A percentile compares a stretch with the other conserved stretches of the same genome.
Evolutionary conservation across 2,113 vertebrate genomes (phyloP).

Genomic region (Pseudopipra pipra): DNA sequence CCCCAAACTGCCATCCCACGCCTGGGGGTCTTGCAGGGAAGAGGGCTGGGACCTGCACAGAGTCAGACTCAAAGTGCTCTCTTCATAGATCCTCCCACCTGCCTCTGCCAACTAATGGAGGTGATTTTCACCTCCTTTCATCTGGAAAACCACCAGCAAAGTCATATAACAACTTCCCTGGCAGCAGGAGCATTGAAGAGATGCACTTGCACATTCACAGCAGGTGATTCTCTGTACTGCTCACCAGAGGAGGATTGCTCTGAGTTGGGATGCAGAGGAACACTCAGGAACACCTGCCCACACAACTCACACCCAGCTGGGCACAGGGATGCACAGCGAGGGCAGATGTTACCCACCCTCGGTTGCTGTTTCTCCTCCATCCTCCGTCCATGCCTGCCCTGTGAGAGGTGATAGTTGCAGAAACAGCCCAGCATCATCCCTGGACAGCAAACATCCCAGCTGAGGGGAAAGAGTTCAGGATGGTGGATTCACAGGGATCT

Average conservation of each 20-base stretch:
- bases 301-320: fast-evolving
- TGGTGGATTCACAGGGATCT: neutral
- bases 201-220: neutral
- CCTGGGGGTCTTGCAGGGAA: fast-evolving
- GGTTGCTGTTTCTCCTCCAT: neutral
- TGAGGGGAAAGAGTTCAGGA: neutral
- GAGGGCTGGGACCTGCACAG: neutral
- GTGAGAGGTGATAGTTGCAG: neutral
- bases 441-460: neutral
- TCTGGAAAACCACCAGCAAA: conserved; percentile 31
- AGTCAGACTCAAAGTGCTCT: neutral
- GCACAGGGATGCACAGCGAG: neutral
- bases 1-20: neutral
- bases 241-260: neutral
- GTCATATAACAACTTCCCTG: neutral
- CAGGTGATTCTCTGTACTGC: neutral
- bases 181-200: neutral
- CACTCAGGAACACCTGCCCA: fast-evolving
- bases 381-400: neutral
- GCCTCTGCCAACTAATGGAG: neutral
- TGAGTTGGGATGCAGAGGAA: neutral
- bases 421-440: fast-evolving
- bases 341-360: neutral
- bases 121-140: conserved; percentile 59
- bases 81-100: neutral